phyloP scores from a whole-genome alignment of 2,113 vertebrate genomes.

The Apistogramma diplotaenia region DNA sequence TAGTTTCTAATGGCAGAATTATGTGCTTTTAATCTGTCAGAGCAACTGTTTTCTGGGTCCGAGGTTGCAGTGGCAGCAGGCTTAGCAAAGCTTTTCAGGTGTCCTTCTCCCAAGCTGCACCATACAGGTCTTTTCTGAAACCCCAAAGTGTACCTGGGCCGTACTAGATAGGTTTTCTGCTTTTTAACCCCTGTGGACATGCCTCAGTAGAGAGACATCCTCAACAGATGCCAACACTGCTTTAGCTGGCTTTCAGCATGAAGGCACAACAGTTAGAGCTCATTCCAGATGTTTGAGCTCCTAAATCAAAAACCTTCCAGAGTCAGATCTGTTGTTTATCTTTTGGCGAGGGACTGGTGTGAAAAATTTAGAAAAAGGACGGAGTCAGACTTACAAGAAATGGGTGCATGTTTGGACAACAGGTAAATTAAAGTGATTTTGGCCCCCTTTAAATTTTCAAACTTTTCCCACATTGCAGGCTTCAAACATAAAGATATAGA shows the following conservation, averaged over 20 bases:
- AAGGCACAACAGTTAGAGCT: neutral
- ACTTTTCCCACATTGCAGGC: too few relatives aligned
- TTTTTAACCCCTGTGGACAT: neutral
- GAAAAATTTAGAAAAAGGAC: neutral
- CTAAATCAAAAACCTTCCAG: neutral
- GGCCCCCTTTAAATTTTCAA: too few relatives aligned
- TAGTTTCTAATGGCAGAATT: neutral
- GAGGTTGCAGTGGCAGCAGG: neutral
- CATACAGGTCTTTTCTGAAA: neutral
- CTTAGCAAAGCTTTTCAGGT: neutral
- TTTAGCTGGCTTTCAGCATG: neutral
- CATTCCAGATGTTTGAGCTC: too few relatives aligned
- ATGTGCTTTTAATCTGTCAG: neutral
- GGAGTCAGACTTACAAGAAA: neutral
- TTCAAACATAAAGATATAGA: too few relatives aligned
- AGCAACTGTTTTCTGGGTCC: neutral
- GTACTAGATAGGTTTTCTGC: neutral
- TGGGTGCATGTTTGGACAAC: neutral
- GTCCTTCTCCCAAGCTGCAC: neutral
- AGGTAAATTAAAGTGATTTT: neutral
- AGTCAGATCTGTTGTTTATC: too few relatives aligned
- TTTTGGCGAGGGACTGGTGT: neutral
- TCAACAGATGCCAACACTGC: neutral
- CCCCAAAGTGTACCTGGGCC: neutral
- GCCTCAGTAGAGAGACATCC: neutral